Percentiles rank a stretch among this genome's conserved stretches.
phyloP scores from a whole-genome alignment of 30 jellyfish, hydroid and myxozoan genomes.

The Hydra vulgaris region DNA sequence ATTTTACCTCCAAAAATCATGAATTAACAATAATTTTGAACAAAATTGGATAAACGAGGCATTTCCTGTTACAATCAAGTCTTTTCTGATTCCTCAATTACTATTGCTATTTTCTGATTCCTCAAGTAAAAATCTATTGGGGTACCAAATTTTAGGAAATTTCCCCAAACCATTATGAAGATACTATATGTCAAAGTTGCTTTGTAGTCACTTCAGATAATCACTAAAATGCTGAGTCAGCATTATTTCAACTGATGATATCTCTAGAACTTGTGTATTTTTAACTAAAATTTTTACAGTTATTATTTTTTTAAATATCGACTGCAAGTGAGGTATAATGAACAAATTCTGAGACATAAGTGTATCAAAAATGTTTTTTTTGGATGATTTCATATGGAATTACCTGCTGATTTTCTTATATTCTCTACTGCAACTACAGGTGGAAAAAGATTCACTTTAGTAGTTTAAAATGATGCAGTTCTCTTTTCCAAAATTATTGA shows the following conservation, averaged over 20 bases:
- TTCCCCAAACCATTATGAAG: background rate
- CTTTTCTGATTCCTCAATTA: background rate
- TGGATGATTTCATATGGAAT: background rate
- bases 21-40: background rate
- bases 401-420: background rate
- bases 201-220: background rate
- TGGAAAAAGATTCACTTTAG: background rate
- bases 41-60: background rate
- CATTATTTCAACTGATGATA: background rate
- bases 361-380: background rate
- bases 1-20: background rate
- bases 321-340: background rate
- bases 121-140: background rate
- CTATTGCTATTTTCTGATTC: background rate
- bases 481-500: background rate
- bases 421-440: background rate
- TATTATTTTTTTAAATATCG: background rate
- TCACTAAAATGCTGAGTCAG: background rate
- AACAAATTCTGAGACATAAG: background rate
- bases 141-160: background rate
- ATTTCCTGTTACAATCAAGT: background rate
- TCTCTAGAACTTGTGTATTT: background rate
- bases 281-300: background rate
- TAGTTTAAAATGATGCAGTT: background rate
- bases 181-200: background rate